These are phyloP conservation scores for Sesia apiformis DNA, from an alignment of 2,888 invertebrate species.

Conservation along the genomic window DNA sequence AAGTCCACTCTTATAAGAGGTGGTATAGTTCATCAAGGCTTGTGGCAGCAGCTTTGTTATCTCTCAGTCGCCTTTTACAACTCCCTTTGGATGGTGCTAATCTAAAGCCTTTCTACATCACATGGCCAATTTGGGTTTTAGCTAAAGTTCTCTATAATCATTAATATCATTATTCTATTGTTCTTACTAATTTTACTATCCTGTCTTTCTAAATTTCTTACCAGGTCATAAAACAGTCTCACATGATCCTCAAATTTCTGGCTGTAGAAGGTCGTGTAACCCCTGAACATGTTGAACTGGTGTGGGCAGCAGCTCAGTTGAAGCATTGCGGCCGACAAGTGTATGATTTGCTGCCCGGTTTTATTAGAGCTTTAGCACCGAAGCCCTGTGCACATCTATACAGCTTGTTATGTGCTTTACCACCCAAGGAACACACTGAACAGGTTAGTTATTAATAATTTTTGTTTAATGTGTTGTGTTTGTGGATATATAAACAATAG, in stretches of 20 bases:
- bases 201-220: conserved; percentile 7
- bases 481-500: too few relatives aligned
- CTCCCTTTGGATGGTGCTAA: too few relatives aligned
- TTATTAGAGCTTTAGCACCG: conserved; percentile 92
- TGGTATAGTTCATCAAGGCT: too few relatives aligned
- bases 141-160: too few relatives aligned
- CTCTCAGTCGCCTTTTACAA: too few relatives aligned
- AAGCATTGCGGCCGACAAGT: conserved; percentile 97
- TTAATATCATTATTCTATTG: too few relatives aligned
- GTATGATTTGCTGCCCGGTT: conserved; percentile 90
- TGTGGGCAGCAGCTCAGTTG: conserved; percentile 95
- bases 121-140: too few relatives aligned
- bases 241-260: conserved; percentile 92
- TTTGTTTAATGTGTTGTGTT: not conserved
- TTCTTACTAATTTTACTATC: too few relatives aligned
- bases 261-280: conserved; percentile 94
- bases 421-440: conserved; percentile 94
- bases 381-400: conserved; percentile 92
- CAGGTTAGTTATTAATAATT: conserved; percentile 70
- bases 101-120: too few relatives aligned
- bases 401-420: conserved; percentile 87
- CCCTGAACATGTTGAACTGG: conserved; percentile 91
- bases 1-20: too few relatives aligned
- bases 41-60: too few relatives aligned
- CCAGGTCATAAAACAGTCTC: conserved; percentile 94